Evolutionary conservation across 2,113 vertebrate genomes (phyloP), one percentile per base, ranked within the genome.

Genomic region (Otolemur garnettii): DNA sequence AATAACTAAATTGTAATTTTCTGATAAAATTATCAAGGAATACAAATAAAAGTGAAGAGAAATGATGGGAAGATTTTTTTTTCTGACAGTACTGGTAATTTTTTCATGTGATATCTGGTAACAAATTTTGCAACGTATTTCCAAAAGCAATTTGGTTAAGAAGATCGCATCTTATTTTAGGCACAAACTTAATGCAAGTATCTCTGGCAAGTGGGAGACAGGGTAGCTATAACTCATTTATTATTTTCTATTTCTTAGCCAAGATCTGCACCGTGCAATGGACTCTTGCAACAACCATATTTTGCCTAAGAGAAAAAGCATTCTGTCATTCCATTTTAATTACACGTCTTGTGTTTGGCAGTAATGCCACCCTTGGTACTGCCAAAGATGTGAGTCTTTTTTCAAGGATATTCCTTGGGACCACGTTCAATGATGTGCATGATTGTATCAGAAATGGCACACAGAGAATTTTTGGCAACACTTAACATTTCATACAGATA

Each of bases 261-360:
- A 91, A 86, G 17, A 53, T 35, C 7, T 66, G 9, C 15, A 21
- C 53, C 60, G 19, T 84, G 38, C 53, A 69, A 77, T 75, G n/a
- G 12, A 28, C 33, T 86, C 12, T 87, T 80, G 92, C 64, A 93
- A 59, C 50, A 94, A 53, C 66, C 64, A n/a, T 7, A 68, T 38
- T 80, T 94, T 87, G 64, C 18, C 19, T 81, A 92, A 97, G 45
- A 90, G 17, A 35, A 81, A 91, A 77, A 91, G 1, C 59, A 74
- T 28, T 92, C 50, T 81, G 60, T 60, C 72, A 82, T 90, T 59
- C n/a, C 68, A 88, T 93, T 95, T 92, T 95, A 96, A 93, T 93
- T 85, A 60, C 9, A 55, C 24, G 55, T 71, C 42, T 84, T 96
- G 77, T 53, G 59, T 93, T 42, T 96, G 86, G 85, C 72, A 87